Evolutionary conservation across 1,140 invertebrate species (phyloP), one percentile per base, ranked within the genome.

Genomic region (Aleiodes sp.): DNA sequence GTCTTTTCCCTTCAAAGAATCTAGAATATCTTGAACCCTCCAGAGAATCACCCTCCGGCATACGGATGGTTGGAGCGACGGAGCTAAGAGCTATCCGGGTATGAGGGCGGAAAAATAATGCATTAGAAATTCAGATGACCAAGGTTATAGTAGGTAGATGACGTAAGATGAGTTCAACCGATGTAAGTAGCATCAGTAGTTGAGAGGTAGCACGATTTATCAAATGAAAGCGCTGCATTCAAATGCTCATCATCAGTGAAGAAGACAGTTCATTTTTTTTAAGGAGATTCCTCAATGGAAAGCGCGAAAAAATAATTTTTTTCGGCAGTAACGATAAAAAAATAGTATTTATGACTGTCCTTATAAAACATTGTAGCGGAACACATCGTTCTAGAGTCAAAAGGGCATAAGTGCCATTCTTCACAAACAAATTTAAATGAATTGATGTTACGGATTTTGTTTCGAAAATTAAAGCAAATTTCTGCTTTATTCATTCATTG

Each of bases 101-200:
- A 69, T 65, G 64, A 65, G 73, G 71, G 76, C 69, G 66, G 31
- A 63, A 77, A 80, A 78, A 80, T 75, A 79, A 80, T 80, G 77
- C 80, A 82, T 83, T 83, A 83, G 82, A 83, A 83, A 82, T 82
- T 83, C 82, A 82, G 82, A 83, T 83, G 82, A 83, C 81, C 81
- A 78, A 72, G 79, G 75, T 70, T 75, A 74, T 66, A 37, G 61
- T 21, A 52, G 33, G 29, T 37, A 33, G 35, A 24, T 65, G 65
- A 35, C 31, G 65, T 67, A 75, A n/a, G 72, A 41, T 57, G 46
- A 56, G 52, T 10, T 33, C 4, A 33, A 29, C n/a, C 16, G 64
- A 14, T 39, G 57, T 52, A 29, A 43, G 71, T 33, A 35, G 57
- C 39, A 72, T 61, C 64, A 60, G 46, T 33, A 29, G 62, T 16